These are phyloP conservation scores for Lymantria monacha DNA, from an alignment of 2,888 invertebrate species.

Conservation along the genomic window DNA sequence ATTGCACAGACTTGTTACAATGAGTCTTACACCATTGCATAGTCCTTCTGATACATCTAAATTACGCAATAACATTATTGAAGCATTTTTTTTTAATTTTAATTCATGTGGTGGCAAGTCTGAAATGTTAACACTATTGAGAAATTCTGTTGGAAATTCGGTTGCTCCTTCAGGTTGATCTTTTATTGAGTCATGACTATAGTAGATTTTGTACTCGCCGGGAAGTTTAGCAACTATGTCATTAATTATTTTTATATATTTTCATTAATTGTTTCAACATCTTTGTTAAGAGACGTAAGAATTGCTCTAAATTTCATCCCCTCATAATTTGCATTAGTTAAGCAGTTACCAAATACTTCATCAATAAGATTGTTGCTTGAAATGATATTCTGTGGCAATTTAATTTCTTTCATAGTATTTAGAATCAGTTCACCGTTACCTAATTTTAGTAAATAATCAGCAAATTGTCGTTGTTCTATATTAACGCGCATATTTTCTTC, in stretches of 20 bases:
- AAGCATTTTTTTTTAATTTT: too few species aligned
- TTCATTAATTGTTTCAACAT: slow-evolving; percentile 8
- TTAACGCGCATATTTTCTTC: slow-evolving; percentile 21
- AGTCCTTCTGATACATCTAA: too few species aligned
- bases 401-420: slow-evolving; percentile 16
- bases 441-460: slow-evolving; percentile 15
- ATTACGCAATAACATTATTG: too few species aligned
- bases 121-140: too few species aligned
- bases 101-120: too few species aligned
- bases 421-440: slow-evolving; percentile 17
- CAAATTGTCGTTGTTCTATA: slow-evolving; percentile 20
- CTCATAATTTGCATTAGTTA: not conserved
- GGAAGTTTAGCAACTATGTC: slow-evolving; percentile 18
- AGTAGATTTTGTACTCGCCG: too few species aligned
- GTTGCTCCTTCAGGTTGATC: too few species aligned
- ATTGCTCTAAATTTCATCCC: not conserved
- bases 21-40: too few species aligned
- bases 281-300: slow-evolving; percentile 8
- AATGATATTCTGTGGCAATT: slow-evolving; percentile 17
- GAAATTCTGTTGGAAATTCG: too few species aligned
- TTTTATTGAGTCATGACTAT: too few species aligned
- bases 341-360: too few species aligned
- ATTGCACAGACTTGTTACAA: too few species aligned
- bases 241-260: slow-evolving; percentile 17
- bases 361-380: slow-evolving; percentile 17